Percentiles rank a stretch among this genome's conserved stretches.
phyloP scores from a whole-genome alignment of 2,888 invertebrate genomes.

The Eledona agricola region DNA sequence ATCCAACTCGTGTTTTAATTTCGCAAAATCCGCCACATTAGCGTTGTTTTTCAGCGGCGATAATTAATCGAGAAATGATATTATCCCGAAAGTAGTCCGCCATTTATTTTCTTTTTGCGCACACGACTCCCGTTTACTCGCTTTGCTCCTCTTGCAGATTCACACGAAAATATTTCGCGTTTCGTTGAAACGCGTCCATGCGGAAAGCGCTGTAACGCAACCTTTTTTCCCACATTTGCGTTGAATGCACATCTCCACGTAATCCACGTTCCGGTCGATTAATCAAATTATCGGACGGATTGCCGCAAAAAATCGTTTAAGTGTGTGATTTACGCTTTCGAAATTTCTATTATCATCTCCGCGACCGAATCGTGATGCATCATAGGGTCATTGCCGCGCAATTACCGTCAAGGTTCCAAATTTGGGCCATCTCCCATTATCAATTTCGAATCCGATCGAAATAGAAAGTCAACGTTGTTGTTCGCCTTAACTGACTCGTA shows the following conservation, averaged over 20 bases:
- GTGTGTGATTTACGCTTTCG: constrained; percentile 26
- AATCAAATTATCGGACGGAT: constrained; percentile 10
- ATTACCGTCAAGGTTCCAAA: constrained; percentile 22
- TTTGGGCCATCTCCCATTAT: constrained; percentile 27
- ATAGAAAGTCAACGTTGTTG: constrained; percentile 20
- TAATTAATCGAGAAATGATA: no score
- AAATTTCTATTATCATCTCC: constrained; percentile 25
- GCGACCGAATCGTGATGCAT: constrained; percentile 24
- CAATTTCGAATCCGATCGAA: constrained; percentile 16
- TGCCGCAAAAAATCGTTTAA: constrained; percentile 17
- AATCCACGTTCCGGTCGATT: constrained; percentile 23
- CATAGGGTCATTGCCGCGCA: constrained; percentile 27
- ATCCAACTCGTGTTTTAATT: neutral
- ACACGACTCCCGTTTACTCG: no score
- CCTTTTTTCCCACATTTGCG: constrained; percentile 22
- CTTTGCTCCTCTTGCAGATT: no score
- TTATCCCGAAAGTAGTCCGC: no score
- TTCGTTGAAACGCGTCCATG: no score
- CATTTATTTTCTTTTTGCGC: no score
- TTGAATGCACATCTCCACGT: constrained; percentile 7
- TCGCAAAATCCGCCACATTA: neutral
- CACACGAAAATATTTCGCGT: no score
- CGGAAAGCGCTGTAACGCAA: no score
- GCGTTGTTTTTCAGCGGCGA: neutral
- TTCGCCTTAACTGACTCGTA: neutral